Percentiles rank a stretch among this genome's conserved stretches.
phyloP scores from a whole-genome alignment of 2,888 invertebrate species.

The Eupithecia subfuscata region DNA sequence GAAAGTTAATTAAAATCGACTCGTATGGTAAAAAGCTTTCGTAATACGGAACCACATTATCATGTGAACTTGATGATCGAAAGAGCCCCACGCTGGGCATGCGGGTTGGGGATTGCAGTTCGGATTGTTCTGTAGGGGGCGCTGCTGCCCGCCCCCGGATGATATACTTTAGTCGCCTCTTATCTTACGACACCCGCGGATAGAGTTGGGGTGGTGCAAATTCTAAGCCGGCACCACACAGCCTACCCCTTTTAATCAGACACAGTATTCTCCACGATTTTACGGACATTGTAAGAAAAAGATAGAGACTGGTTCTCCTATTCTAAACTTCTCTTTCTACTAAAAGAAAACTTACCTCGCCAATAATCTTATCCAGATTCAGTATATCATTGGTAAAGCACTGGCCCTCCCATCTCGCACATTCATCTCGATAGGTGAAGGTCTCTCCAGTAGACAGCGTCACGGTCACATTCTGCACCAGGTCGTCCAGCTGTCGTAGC shows the following conservation, averaged over 20 bases:
- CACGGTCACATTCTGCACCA: conserved; percentile 91
- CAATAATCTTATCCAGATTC: conserved; percentile 92
- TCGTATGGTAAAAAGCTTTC: conserved; percentile 5
- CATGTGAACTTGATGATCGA: neutral
- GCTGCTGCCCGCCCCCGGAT: no score
- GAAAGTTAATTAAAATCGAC: conserved; percentile 45
- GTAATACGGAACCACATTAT: conserved; percentile 7
- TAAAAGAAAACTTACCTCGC: conserved; percentile 85
- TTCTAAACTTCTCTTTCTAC: neutral
- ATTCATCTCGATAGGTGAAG: conserved; percentile 92
- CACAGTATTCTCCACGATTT: neutral
- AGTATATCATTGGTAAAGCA: conserved; percentile 94
- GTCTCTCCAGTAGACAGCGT: conserved; percentile 86
- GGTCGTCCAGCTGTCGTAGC: conserved; percentile 88
- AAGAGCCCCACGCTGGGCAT: neutral
- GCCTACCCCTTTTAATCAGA: neutral
- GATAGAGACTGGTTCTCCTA: neutral
- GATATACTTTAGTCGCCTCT: no score
- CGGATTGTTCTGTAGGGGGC: no score
- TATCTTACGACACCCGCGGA: no score
- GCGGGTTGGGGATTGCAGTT: no score
- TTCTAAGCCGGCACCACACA: no score
- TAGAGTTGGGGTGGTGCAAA: no score
- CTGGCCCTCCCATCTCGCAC: conserved; percentile 92
- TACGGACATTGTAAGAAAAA: neutral